These are phyloP conservation scores for Sorex fumeus DNA, from an alignment of 2,113 vertebrate species.

Conservation along the genomic window DNA sequence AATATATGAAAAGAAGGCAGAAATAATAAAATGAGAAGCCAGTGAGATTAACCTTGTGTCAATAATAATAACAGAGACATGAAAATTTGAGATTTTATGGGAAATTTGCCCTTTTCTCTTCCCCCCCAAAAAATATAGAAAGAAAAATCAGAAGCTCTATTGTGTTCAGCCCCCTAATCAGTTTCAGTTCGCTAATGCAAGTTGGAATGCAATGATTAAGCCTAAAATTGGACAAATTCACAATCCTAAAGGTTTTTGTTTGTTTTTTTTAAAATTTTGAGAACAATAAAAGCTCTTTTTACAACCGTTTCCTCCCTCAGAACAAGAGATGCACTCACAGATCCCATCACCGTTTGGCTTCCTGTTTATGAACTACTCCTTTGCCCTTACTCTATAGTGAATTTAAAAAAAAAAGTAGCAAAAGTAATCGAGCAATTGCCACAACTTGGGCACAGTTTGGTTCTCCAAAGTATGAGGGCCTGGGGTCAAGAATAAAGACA, in stretches of 20 bases:
- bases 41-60: neutral
- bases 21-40: constrained; percentile 35
- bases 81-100: neutral
- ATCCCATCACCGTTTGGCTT: neutral
- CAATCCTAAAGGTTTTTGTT: neutral
- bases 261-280: neutral
- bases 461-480: neutral
- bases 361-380: neutral
- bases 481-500: constrained; percentile 16
- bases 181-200: neutral
- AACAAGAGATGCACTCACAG: neutral
- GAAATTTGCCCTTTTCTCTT: neutral
- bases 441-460: neutral
- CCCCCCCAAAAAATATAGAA: neutral
- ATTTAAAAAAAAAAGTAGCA: neutral
- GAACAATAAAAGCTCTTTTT: neutral
- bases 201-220: neutral
- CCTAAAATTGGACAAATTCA: neutral
- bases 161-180: too few species aligned
- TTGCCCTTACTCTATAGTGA: constrained; percentile 4
- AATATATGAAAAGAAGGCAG: constrained; percentile 7
- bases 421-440: neutral
- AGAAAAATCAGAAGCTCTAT: neutral
- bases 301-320: neutral
- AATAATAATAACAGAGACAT: neutral